Percentiles rank a stretch among this genome's conserved stretches.
Evolutionary conservation across 2,797 vertebrate species (phyloP).

Genomic region (Aulostomus chinensis): DNA sequence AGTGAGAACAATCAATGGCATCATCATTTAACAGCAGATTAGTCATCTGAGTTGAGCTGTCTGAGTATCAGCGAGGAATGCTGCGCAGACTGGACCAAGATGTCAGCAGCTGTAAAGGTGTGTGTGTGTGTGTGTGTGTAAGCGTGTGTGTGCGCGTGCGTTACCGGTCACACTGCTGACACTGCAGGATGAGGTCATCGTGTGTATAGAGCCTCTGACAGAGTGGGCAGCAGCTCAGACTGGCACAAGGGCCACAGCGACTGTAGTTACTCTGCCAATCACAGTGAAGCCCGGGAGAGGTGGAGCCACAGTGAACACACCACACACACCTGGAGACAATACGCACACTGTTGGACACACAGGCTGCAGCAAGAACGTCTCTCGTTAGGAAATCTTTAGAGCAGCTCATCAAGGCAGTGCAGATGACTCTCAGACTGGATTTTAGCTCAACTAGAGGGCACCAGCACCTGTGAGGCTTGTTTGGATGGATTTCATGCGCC

Average conservation of each 20-base stretch:
- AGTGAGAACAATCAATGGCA: background rate
- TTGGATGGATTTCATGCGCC: too few species aligned
- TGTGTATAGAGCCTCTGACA: conserved; percentile 86
- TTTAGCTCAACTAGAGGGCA: too few species aligned
- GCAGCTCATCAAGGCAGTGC: too few species aligned
- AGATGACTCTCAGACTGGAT: too few species aligned
- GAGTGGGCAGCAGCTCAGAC: conserved; percentile 86
- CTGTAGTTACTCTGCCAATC: conserved; percentile 98
- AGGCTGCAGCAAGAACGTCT: too few species aligned
- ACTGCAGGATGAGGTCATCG: conserved; percentile 93
- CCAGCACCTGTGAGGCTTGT: too few species aligned
- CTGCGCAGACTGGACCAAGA: too few species aligned
- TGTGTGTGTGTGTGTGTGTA: background rate
- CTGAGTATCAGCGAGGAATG: too few species aligned
- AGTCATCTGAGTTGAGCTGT: too few species aligned
- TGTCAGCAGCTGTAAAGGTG: background rate
- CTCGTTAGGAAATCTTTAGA: too few species aligned
- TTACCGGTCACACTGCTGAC: conserved; percentile 93
- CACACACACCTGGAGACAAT: conserved; percentile 89
- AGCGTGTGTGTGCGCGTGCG: background rate
- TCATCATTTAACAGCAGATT: too few species aligned
- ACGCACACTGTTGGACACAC: background rate
- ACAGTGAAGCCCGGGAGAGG: conserved; percentile 87
- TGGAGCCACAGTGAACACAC: conserved; percentile 92
- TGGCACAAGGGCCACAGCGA: conserved; percentile 91